Conservation (phyloP, 2,113 vertebrate species). For the Chrysochloris asiatica region DNA sequence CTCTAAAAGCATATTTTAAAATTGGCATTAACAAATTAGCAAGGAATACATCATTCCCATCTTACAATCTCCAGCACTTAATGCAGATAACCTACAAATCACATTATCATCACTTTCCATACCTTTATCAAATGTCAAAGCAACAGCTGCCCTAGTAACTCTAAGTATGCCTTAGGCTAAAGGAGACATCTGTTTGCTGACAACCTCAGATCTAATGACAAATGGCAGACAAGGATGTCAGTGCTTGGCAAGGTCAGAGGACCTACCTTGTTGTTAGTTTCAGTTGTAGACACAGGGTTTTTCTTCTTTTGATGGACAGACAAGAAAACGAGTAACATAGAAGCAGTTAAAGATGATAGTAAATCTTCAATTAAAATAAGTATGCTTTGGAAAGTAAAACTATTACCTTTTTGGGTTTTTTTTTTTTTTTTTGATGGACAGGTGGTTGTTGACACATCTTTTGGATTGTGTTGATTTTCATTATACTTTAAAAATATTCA, state of each 20-base stretch:
- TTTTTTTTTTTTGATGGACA: too few relatives aligned
- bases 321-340: constrained; percentile 74
- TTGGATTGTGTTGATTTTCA: constrained; percentile 30
- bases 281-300: constrained; percentile 63
- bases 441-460: background rate
- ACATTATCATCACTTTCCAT: constrained; percentile 77
- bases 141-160: constrained; percentile 81
- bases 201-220: constrained; percentile 83
- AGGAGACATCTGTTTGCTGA: constrained; percentile 85
- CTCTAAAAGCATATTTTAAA: constrained; percentile 58
- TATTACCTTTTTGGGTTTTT: too few relatives aligned
- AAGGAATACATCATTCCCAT: constrained; percentile 52
- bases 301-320: constrained; percentile 47
- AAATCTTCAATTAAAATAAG: constrained; percentile 79
- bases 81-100: constrained; percentile 71
- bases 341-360: constrained; percentile 63
- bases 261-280: constrained; percentile 65
- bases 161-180: constrained; percentile 65
- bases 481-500: constrained; percentile 19
- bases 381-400: background rate
- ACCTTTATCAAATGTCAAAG: constrained; percentile 78
- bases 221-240: constrained; percentile 74
- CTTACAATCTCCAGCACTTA: constrained; percentile 32
- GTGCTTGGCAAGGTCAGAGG: constrained; percentile 72
- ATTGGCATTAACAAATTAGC: constrained; percentile 59